Conservation (phyloP, 2,797 vertebrate species). For the Takifugu ocellatus region DNA sequence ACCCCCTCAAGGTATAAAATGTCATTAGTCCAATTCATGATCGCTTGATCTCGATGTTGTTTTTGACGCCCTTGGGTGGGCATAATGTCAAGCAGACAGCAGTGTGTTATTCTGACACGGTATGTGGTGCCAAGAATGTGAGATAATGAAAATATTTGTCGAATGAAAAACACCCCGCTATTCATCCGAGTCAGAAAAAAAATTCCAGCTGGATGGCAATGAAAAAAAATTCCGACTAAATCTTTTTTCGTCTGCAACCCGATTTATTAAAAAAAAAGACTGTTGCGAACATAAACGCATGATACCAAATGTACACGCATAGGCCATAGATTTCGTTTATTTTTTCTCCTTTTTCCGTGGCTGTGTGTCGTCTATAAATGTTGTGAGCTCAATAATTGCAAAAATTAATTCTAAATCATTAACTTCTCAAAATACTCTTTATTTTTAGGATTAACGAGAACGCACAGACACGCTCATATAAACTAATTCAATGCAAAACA, state of each 20-base stretch:
- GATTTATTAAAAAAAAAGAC: not conserved
- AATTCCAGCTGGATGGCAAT: constrained; percentile 45
- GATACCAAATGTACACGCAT: constrained; percentile 32
- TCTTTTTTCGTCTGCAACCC: constrained; percentile 33
- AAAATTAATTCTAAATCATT: not conserved
- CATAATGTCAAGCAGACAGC: constrained; percentile 57
- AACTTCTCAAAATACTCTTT: not conserved
- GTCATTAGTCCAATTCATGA: constrained; percentile 6
- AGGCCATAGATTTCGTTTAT: constrained; percentile 35
- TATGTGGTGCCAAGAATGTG: constrained; percentile 58
- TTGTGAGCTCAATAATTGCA: too few species aligned
- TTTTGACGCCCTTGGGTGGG: constrained; percentile 57
- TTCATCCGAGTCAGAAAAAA: constrained; percentile 42
- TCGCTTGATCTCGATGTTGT: constrained; percentile 29
- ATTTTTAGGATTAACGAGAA: not conserved
- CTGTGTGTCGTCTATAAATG: not conserved
- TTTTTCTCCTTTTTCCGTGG: not conserved
- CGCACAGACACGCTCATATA: too few species aligned
- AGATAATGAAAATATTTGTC: constrained; percentile 70
- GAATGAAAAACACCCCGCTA: constrained; percentile 54
- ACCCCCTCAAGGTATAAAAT: not conserved
- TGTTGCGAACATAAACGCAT: too few species aligned
- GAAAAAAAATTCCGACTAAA: constrained; percentile 44
- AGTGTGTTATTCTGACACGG: constrained; percentile 37
- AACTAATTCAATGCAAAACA: not conserved